Conservation (phyloP, 2,888 invertebrate genomes). For the Anticlea derivata region DNA sequence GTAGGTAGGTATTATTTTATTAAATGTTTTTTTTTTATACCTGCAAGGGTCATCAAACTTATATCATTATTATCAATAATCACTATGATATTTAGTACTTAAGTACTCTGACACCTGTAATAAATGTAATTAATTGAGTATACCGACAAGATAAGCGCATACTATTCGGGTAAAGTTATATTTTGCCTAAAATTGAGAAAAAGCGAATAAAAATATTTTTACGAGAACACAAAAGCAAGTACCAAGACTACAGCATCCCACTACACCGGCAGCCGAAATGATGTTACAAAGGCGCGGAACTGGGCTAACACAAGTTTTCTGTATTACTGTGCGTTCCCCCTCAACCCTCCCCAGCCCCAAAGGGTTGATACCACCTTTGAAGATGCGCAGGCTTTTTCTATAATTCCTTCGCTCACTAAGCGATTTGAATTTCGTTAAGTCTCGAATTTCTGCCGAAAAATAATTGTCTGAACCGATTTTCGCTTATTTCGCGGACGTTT, state of each 20-base stretch:
- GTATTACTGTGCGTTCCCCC: conserved; percentile 77
- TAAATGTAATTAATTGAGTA: no score
- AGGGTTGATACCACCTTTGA: conserved; percentile 82
- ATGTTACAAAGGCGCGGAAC: conserved; percentile 84
- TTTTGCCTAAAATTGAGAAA: no score
- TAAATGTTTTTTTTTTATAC: no score
- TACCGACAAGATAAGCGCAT: no score
- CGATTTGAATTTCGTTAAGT: conserved; percentile 83
- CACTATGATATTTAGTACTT: no score
- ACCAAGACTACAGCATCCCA: conserved; percentile 47
- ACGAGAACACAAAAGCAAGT: conserved; percentile 42
- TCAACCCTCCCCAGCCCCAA: conserved; percentile 46
- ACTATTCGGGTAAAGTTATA: no score
- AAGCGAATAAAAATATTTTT: conserved; percentile 1
- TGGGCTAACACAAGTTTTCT: conserved; percentile 85
- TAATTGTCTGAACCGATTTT: conserved; percentile 79
- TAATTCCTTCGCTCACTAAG: conserved; percentile 78
- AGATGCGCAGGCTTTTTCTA: conserved; percentile 83
- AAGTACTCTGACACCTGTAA: no score
- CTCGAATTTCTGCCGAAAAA: conserved; percentile 81
- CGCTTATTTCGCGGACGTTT: conserved; percentile 57
- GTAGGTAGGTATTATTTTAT: no score
- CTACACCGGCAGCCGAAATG: conserved; percentile 76
- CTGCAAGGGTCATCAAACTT: no score
- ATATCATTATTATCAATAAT: no score